Evolutionary conservation across 2,888 invertebrate genomes (phyloP).

Genomic region (Thera britannica): DNA sequence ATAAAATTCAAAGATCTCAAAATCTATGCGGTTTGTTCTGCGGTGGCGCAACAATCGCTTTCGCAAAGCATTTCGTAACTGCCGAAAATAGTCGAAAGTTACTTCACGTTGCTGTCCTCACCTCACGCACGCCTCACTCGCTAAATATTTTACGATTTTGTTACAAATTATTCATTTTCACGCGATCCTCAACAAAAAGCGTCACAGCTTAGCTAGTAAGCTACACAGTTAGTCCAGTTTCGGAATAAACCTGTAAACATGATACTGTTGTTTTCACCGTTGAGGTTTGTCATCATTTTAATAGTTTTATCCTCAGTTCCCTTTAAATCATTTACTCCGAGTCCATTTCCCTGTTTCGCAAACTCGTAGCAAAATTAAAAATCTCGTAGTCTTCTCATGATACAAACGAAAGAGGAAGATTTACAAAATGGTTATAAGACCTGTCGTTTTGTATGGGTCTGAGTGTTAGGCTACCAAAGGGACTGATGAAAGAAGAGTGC

Average conservation of each 20-base stretch:
- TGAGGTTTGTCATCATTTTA: conserved; percentile 7
- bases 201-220: not conserved
- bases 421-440: too few species aligned
- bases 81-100: conserved; percentile 77
- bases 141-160: conserved; percentile 44
- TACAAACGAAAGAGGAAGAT: not conserved
- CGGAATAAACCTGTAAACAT: conserved; percentile 21
- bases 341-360: not conserved
- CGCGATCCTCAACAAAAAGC: conserved; percentile 21
- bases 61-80: conserved; percentile 76
- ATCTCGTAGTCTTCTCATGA: not conserved
- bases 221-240: conserved; percentile 14
- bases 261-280: conserved; percentile 20
- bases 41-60: conserved; percentile 68
- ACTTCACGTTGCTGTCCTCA: conserved; percentile 63
- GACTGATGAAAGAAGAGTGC: too few species aligned
- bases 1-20: conserved; percentile 43
- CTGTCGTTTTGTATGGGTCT: too few species aligned
- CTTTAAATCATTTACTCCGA: not conserved
- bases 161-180: conserved; percentile 30
- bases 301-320: conserved; percentile 3
- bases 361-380: not conserved
- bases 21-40: conserved; percentile 43
- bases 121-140: conserved; percentile 53
- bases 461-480: too few species aligned